phyloP scores from a whole-genome alignment of 2,888 invertebrate genomes.

The Argyresthia goedartella region DNA sequence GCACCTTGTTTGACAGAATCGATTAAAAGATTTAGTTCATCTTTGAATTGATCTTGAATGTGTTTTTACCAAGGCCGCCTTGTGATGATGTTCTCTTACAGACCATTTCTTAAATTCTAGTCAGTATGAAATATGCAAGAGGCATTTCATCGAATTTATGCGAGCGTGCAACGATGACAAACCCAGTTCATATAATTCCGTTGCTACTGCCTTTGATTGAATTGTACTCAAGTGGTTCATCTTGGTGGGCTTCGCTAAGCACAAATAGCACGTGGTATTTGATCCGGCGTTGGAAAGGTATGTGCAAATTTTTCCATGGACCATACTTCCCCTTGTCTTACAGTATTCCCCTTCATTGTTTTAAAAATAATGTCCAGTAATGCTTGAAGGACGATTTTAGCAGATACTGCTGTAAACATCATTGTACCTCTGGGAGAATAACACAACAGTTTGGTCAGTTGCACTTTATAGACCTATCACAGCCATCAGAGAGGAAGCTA shows the following conservation, averaged over 20 bases:
- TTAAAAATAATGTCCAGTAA: too few species aligned
- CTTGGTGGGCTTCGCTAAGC: constrained; percentile 2
- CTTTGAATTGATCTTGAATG: constrained; percentile 7
- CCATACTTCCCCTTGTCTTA: too few species aligned
- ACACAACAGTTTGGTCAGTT: too few species aligned
- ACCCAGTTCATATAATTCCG: not conserved
- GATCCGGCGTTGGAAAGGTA: not conserved
- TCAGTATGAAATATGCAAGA: constrained; percentile 11
- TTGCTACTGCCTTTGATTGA: not conserved
- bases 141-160: constrained; percentile 10
- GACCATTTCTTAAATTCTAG: not conserved
- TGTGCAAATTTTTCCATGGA: not conserved
- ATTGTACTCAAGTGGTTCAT: not conserved
- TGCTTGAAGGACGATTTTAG: too few species aligned
- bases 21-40: constrained; percentile 8
- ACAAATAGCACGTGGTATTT: not conserved
- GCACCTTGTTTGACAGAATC: constrained; percentile 11
- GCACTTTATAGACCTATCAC: too few species aligned
- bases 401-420: too few species aligned
- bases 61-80: constrained; percentile 5
- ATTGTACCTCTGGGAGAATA: too few species aligned
- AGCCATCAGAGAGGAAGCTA: too few species aligned
- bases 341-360: too few species aligned
- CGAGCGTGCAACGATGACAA: constrained; percentile 9
- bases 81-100: not conserved